Percentiles rank a stretch among this genome's conserved stretches.
phyloP scores from a whole-genome alignment of 2,888 invertebrate genomes.

The Aethes cnicana region DNA sequence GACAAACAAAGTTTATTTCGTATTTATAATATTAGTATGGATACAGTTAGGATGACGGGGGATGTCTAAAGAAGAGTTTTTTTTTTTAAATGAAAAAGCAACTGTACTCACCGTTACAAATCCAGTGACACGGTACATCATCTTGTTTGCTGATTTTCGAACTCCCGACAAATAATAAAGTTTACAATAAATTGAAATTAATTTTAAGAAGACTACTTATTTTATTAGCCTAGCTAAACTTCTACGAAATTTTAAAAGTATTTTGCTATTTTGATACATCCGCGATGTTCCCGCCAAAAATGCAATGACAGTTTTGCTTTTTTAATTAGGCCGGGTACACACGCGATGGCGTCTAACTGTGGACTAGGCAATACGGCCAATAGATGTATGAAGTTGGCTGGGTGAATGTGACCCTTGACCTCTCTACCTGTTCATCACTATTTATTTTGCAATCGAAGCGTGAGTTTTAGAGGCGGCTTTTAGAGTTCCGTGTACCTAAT shows the following conservation, averaged over 20 bases:
- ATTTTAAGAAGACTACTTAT: not conserved
- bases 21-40: too few relatives aligned
- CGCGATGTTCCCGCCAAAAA: constrained; percentile 12
- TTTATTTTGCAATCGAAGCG: constrained; percentile 26
- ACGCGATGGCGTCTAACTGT: constrained; percentile 6
- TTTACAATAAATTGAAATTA: not conserved
- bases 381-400: constrained; percentile 14
- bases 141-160: not conserved
- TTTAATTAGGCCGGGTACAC: constrained; percentile 19
- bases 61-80: too few relatives aligned
- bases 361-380: constrained; percentile 16
- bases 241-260: not conserved
- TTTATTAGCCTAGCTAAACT: not conserved
- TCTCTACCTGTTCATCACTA: constrained; percentile 19
- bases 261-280: not conserved
- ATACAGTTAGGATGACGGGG: too few relatives aligned
- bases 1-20: too few relatives aligned
- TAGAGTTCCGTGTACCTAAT: constrained; percentile 4
- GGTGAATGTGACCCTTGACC: constrained; percentile 24
- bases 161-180: not conserved
- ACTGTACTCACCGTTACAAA: constrained; percentile 15
- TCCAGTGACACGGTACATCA: constrained; percentile 8
- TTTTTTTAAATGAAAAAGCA: too few relatives aligned
- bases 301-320: constrained; percentile 16
- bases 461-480: constrained; percentile 8